Evolutionary conservation across 1,140 invertebrate genomes (phyloP), one percentile per base, ranked within the genome.

Genomic region (Trissolcus basalis): DNA sequence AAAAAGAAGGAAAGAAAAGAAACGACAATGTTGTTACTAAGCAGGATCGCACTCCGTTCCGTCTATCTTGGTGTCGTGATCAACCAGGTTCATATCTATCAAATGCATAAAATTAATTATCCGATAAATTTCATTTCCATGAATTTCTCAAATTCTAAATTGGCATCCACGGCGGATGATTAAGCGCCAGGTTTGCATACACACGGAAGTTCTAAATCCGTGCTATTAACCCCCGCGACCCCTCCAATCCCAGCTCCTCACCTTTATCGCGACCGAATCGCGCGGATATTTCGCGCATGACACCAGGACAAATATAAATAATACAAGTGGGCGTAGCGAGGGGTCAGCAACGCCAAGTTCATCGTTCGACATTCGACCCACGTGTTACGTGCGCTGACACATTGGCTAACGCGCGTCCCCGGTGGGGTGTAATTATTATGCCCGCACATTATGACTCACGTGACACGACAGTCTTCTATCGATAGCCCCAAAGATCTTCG

Each of bases 321-420:
- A 59, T 47, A 14, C 9, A 5, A 33, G 54, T 72, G 49, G 69
- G 60, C 55, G 60, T 72, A 59, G 45, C 36, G 35, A 69, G 13
- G 33, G 59, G 64, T 74, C 71, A 53, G 11, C 19, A 43, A 51
- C 51, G 63, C 54, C 59, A 75, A 69, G 72, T 69, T 75, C 64
- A 75, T 75, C 64, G 72, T 43, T 69, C 71, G 71, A 74, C 71
- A 65, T 68, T 74, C 71, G 71, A 74, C 63, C 71, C 48, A 68
- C 58, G 71, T 63, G 63, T 54, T 68, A 74, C 53, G 51, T 68
- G 63, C 58, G 63, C 71, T 68, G 71, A 74, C 64, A 68, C 63
- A 68, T 58, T 51, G 71, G 44, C 35, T 35, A 44, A 54, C 41
- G 51, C 39, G 61, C 63, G 13, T 73, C 65, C 61, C 60, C 49